Conservation (phyloP, 2,888 invertebrate species). For the Crioceris asparagi region DNA sequence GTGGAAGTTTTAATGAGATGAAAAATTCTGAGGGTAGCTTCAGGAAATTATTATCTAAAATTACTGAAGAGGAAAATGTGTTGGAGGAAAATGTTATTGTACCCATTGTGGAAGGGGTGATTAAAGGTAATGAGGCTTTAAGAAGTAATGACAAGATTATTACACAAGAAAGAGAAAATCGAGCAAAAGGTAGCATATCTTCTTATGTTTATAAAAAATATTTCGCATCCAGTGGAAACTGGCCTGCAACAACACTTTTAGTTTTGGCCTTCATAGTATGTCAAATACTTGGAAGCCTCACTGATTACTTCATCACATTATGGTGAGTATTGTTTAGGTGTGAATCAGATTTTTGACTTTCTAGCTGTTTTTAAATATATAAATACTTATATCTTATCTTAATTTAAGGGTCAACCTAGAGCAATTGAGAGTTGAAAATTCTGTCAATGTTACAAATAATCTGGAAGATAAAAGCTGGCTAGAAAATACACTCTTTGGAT, state of each 20-base stretch:
- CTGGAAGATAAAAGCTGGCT: too few relatives aligned
- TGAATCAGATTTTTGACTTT: too few relatives aligned
- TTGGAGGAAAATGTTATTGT: constrained; percentile 6
- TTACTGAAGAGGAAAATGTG: constrained; percentile 13
- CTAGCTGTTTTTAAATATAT: too few relatives aligned
- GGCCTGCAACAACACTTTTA: constrained; percentile 33
- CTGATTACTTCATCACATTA: constrained; percentile 69
- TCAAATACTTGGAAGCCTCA: constrained; percentile 50
- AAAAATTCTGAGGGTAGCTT: constrained; percentile 14
- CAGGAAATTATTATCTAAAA: too few relatives aligned
- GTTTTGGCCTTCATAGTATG: constrained; percentile 36
- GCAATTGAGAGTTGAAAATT: too few relatives aligned
- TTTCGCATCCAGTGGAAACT: constrained; percentile 60
- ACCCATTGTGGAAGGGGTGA: background rate
- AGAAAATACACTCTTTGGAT: too few relatives aligned
- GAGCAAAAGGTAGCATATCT: constrained; percentile 47
- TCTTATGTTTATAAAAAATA: constrained; percentile 53
- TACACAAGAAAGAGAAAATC: constrained; percentile 43
- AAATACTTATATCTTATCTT: too few relatives aligned
- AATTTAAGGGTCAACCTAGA: too few relatives aligned
- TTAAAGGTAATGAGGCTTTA: too few relatives aligned
- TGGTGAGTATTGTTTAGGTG: too few relatives aligned
- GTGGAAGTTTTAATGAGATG: constrained; percentile 16
- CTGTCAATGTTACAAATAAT: too few relatives aligned
- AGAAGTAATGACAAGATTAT: too few relatives aligned